A percentile compares a stretch with the other conserved stretches of the same genome.
These are phyloP conservation scores for Urocyon cinereoargenteus DNA, from an alignment of 2,797 vertebrate species.

Conservation along the genomic window DNA sequence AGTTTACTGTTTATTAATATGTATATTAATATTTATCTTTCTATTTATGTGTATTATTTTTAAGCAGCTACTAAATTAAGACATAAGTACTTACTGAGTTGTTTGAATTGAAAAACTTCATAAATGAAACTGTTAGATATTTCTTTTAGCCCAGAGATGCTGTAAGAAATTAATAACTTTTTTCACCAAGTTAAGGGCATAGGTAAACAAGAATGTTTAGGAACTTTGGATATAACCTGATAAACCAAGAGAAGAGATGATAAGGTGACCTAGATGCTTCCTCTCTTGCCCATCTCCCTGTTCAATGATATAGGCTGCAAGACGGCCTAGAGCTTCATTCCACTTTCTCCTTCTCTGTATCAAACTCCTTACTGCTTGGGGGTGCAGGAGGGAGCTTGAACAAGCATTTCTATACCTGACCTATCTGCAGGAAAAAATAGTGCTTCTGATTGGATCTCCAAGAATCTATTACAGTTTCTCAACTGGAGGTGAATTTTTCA, in stretches of 20 bases:
- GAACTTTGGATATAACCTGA: constrained; percentile 33
- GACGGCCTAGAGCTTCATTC: neutral
- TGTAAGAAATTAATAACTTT: constrained; percentile 8
- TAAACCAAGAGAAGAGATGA: neutral
- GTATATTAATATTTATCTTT: constrained; percentile 7
- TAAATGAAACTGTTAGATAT: constrained; percentile 24
- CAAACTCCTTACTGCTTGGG: neutral
- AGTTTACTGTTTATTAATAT: neutral
- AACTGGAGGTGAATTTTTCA: neutral
- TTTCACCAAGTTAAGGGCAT: neutral
- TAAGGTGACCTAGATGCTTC: neutral
- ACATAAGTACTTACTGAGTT: neutral
- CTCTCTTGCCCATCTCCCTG: neutral
- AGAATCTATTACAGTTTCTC: neutral
- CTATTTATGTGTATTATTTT: neutral
- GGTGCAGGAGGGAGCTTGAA: neutral
- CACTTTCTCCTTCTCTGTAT: neutral
- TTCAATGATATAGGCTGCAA: neutral
- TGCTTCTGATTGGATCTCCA: neutral
- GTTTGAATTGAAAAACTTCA: neutral
- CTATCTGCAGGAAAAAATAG: neutral
- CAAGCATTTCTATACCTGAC: neutral
- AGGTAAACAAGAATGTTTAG: neutral
- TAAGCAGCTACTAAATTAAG: neutral
- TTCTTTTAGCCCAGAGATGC: neutral